Evolutionary conservation across 1,140 invertebrate species (phyloP), one percentile per base, ranked within the genome.

Genomic region (Protaetia brevitarsis): DNA sequence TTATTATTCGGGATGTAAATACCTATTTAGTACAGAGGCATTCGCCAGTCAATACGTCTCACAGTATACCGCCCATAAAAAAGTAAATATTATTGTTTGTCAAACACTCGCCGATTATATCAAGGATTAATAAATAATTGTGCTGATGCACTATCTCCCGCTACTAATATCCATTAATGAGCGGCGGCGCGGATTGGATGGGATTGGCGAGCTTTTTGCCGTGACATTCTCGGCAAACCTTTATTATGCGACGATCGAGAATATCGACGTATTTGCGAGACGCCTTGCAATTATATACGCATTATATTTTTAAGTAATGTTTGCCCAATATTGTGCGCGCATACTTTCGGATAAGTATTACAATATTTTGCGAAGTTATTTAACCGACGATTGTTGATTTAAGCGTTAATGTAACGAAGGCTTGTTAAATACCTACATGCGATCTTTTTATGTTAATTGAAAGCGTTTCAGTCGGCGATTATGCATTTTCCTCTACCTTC

Each of bases 31-130:
- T 63, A 62, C 36, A 64, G 65, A 69, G 69, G 70, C 70, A 66
- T 67, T 62, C 66, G 19, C 29, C 19, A 72, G 68, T 68, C 68
- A 66, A 68, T 69, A 71, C 67, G 68, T 57, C 68, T 71, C 8
- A 26, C 58, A 63, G 70, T 74, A n/a, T n/a, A n/a, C n/a, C n/a
- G n/a, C 69, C 70, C 68, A 74, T 70, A 74, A 75, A 76, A 59
- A 72, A 72, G 73, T 67, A 73, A 76, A 76, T 76, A 76, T 76
- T 76, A 66, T 75, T 76, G 71, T 76, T 76, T 76, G 74, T 73
- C 73, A 76, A 76, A 75, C 72, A 76, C 73, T 74, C 69, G 67
- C 45, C 70, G 73, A 72, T 73, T 75, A 71, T 73, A 69, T 73
- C 71, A 69, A 65, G 65, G 69, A 71, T 73, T 75, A 73, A 74